A percentile compares a stretch with the other conserved stretches of the same genome.
phyloP scores from a whole-genome alignment of 1,140 invertebrate genomes.

The Drosophila persimilis region DNA sequence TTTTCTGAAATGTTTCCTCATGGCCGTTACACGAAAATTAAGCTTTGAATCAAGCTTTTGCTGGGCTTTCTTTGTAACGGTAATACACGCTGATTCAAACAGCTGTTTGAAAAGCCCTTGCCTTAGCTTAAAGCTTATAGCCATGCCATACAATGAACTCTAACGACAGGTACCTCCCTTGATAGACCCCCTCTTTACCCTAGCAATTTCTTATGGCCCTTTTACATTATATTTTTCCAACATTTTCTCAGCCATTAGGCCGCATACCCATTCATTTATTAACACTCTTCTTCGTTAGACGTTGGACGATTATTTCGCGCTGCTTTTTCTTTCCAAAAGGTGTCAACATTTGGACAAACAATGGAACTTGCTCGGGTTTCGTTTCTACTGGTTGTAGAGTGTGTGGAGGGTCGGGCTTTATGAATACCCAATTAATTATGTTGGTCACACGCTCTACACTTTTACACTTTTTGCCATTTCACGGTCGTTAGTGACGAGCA shows the following conservation, averaged over 20 bases:
- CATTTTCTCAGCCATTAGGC: slow-evolving; percentile 24
- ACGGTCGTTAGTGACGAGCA: slow-evolving; percentile 70
- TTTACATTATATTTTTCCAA: not conserved
- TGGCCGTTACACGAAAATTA: too few species aligned
- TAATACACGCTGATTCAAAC: too few species aligned
- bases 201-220: not conserved
- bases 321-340: slow-evolving; percentile 69
- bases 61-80: too few species aligned
- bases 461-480: slow-evolving; percentile 53
- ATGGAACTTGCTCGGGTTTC: slow-evolving; percentile 61
- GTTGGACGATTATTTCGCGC: slow-evolving; percentile 43
- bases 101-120: too few species aligned
- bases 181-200: too few species aligned
- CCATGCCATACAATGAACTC: too few species aligned
- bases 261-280: slow-evolving; percentile 31
- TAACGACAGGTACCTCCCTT: too few species aligned
- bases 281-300: slow-evolving; percentile 31
- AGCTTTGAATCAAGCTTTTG: too few species aligned
- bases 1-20: too few species aligned
- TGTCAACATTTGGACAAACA: slow-evolving; percentile 66
- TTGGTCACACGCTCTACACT: slow-evolving; percentile 73
- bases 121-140: too few species aligned
- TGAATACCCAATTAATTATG: slow-evolving; percentile 79
- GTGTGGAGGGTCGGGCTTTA: slow-evolving; percentile 24
- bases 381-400: slow-evolving; percentile 32